These are phyloP conservation scores for Panopea generosa DNA, from an alignment of 2,888 invertebrate genomes.

Conservation along the genomic window DNA sequence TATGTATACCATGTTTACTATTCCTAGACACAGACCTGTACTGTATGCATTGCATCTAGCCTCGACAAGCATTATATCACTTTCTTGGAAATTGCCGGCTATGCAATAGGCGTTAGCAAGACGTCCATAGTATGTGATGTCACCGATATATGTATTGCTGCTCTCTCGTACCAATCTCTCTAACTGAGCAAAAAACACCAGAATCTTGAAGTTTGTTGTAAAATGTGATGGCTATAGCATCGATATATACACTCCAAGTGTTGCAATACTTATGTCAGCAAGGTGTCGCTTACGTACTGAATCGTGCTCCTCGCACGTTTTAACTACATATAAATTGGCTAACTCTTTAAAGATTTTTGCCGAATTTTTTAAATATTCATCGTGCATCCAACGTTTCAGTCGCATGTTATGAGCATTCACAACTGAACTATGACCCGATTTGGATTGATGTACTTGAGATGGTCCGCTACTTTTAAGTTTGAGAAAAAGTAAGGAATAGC, in stretches of 20 bases:
- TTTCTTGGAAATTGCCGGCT: conserved; percentile 33
- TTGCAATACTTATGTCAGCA: conserved; percentile 42
- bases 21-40: conserved; percentile 55
- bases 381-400: conserved; percentile 46
- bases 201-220: conserved; percentile 38
- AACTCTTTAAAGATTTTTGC: conserved; percentile 32
- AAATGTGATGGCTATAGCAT: conserved; percentile 53
- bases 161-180: conserved; percentile 26
- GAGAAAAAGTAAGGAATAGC: conserved; percentile 7
- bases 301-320: conserved; percentile 32
- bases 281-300: conserved; percentile 21
- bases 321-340: conserved; percentile 17
- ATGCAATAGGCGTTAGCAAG: conserved; percentile 56
- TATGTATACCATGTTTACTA: conserved; percentile 62
- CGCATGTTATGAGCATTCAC: conserved; percentile 28
- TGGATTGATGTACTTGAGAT: conserved; percentile 3
- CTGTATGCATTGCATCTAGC: conserved; percentile 52
- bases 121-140: conserved; percentile 47
- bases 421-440: conserved; percentile 9
- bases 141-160: conserved; percentile 50
- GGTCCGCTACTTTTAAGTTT: neutral
- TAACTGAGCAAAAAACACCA: conserved; percentile 48
- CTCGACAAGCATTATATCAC: conserved; percentile 38
- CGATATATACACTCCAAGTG: conserved; percentile 26
- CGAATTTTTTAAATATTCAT: conserved; percentile 45